Evolutionary conservation across 2,888 invertebrate species (phyloP).

Genomic region (Lasioglossum villosulum): DNA sequence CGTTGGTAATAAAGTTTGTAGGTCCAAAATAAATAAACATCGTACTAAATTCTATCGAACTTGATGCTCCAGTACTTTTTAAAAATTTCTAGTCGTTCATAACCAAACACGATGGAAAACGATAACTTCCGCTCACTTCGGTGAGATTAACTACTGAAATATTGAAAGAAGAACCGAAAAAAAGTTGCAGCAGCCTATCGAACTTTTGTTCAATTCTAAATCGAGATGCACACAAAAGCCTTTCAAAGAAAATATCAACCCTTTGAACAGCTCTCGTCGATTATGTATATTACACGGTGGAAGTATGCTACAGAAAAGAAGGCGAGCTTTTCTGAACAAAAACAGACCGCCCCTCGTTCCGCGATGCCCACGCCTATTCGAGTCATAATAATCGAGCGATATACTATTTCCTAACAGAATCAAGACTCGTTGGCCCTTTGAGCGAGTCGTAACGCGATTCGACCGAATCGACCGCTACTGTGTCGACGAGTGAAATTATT

Average conservation of each 20-base stretch:
- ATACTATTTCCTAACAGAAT: conserved; percentile 50
- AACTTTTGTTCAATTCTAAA: not conserved
- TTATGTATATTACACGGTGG: conserved; percentile 23
- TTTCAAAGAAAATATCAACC: conserved; percentile 4
- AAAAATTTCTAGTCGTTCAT: not conserved
- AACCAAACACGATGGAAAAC: not conserved
- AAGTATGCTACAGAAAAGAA: conserved; percentile 7
- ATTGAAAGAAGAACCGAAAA: not conserved
- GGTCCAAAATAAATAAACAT: too few species aligned
- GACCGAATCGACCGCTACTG: conserved; percentile 62
- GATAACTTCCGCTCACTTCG: not conserved
- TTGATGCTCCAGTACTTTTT: too few species aligned
- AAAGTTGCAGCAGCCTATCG: not conserved
- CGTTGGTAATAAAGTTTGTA: too few species aligned
- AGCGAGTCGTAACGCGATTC: conserved; percentile 66
- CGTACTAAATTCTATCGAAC: too few species aligned
- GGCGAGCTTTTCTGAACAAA: conserved; percentile 50
- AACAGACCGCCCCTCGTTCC: conserved; percentile 69
- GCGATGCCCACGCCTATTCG: conserved; percentile 26
- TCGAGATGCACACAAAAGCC: not conserved
- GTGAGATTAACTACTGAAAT: not conserved
- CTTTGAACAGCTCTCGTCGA: conserved; percentile 33
- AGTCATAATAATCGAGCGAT: conserved; percentile 32
- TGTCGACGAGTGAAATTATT: conserved; percentile 72
- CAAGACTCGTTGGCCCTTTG: conserved; percentile 65